A percentile compares a stretch with the other conserved stretches of the same genome.
Conservation (phyloP, 2,113 vertebrate species). For the Uropsilus gracilis region DNA sequence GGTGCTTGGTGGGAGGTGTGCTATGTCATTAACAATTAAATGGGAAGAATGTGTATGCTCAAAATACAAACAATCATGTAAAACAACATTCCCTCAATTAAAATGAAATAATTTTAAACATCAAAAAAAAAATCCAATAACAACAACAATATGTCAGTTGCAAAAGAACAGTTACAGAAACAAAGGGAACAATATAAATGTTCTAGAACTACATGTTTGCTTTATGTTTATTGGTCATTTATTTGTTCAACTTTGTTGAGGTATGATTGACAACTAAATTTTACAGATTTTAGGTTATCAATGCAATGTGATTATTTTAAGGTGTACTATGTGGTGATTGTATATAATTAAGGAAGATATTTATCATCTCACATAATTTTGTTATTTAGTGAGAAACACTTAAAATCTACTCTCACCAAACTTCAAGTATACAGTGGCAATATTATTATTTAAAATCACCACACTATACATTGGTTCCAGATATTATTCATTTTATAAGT, state of each 20-base stretch:
- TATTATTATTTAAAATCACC: not conserved
- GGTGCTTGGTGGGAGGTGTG: too few relatives aligned
- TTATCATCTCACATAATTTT: not conserved
- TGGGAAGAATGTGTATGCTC: too few relatives aligned
- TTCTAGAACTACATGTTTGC: not conserved
- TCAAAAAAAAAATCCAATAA: not conserved
- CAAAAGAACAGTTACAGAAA: not conserved
- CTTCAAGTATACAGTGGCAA: not conserved
- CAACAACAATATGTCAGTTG: not conserved
- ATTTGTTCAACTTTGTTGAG: not conserved
- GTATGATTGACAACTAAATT: not conserved
- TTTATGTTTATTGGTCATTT: not conserved
- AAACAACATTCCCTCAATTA: too few relatives aligned
- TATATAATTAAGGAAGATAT: not conserved
- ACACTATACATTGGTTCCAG: not conserved
- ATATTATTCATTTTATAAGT: not conserved
- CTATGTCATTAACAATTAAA: too few relatives aligned
- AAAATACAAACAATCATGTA: too few relatives aligned
- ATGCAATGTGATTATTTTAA: not conserved
- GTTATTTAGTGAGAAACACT: not conserved
- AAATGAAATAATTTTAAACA: too few relatives aligned
- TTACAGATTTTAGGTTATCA: not conserved
- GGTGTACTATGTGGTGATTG: not conserved
- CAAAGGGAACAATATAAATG: not conserved
- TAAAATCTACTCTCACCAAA: not conserved